Conservation (phyloP, 2,113 vertebrate genomes). For the Lonchura striata region DNA sequence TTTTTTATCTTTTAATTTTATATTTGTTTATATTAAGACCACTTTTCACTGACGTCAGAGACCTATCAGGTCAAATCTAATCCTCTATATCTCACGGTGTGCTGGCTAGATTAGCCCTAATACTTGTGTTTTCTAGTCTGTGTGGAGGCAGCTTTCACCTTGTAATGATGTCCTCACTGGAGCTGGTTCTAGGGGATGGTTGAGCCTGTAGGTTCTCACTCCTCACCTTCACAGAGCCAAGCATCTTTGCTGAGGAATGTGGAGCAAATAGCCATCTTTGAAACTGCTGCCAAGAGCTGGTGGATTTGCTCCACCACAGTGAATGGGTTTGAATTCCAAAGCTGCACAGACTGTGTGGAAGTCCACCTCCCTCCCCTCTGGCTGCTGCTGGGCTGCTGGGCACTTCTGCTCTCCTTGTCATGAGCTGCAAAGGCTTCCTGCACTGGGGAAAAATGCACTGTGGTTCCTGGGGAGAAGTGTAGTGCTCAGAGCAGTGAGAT, state of each 20-base stretch:
- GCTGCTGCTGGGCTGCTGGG: background rate
- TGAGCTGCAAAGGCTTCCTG: slow-evolving; percentile 1
- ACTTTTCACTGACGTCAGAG: background rate
- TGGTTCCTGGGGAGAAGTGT: background rate
- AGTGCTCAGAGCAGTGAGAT: background rate
- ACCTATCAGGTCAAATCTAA: background rate
- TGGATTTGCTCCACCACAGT: background rate
- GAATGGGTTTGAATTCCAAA: background rate
- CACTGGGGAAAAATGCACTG: slow-evolving; percentile 7
- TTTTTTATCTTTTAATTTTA: background rate
- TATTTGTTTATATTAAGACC: slow-evolving; percentile 19
- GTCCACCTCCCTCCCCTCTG: background rate
- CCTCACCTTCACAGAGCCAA: background rate
- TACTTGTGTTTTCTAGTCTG: background rate
- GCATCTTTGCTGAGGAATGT: background rate
- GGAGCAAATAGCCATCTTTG: background rate
- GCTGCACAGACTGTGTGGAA: background rate
- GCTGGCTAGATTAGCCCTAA: background rate
- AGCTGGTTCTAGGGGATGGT: background rate
- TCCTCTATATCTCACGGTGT: background rate
- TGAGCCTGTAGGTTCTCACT: background rate
- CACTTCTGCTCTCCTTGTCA: background rate
- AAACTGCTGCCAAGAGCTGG: background rate
- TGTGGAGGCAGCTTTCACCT: background rate
- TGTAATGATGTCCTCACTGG: background rate